These are phyloP conservation scores for Microplitis demolitor DNA, from an alignment of 1,140 invertebrate genomes.

Conservation along the genomic window DNA sequence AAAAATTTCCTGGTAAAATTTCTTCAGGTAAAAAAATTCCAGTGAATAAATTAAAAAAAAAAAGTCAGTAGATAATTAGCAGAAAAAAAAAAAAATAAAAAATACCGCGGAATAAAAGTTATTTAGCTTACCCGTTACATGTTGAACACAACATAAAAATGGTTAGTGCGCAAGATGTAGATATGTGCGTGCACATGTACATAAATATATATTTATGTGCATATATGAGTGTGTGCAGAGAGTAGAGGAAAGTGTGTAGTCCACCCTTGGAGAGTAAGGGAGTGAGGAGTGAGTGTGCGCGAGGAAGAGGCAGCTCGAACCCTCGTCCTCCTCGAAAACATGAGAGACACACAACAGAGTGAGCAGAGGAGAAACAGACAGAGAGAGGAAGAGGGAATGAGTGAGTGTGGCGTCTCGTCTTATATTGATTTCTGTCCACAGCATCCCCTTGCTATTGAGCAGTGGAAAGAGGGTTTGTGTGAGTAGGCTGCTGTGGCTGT, in stretches of 20 bases:
- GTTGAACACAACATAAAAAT: background rate
- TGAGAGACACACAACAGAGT: slow-evolving; percentile 6
- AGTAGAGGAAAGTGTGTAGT: no score
- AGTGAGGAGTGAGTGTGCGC: slow-evolving; percentile 26
- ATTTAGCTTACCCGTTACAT: background rate
- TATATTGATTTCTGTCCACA: slow-evolving; percentile 63
- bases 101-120: no score
- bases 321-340: slow-evolving; percentile 16
- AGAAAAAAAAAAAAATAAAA: no score
- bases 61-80: no score
- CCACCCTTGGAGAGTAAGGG: background rate
- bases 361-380: background rate
- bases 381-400: slow-evolving; percentile 30
- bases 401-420: slow-evolving; percentile 56
- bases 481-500: slow-evolving; percentile 22
- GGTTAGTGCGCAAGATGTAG: no score
- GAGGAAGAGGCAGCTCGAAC: slow-evolving; percentile 22
- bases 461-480: slow-evolving; percentile 21
- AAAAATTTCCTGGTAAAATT: no score
- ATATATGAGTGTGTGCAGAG: no score
- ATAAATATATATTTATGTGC: background rate
- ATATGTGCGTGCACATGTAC: no score
- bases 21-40: no score
- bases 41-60: no score
- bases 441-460: slow-evolving; percentile 40